Evolutionary conservation across 2,797 vertebrate species (phyloP), one percentile per base, ranked within the genome.

Genomic region (Pachyuromys duprasi): DNA sequence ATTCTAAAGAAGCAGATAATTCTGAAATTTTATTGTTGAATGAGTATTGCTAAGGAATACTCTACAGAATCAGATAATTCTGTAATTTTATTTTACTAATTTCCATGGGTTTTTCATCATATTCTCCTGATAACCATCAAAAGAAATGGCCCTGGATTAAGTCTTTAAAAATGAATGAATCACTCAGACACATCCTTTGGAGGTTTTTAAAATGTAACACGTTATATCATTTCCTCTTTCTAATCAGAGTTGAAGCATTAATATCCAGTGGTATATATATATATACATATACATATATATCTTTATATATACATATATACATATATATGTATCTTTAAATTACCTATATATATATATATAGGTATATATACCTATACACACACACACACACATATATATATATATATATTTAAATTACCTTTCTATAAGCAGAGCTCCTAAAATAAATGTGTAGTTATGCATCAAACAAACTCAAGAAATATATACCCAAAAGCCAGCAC

Each of bases 81-180:
- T 89, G 1, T 92, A 91, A 76, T 94, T 93, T 94, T 81, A 84
- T 89, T 89, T 95, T 95, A 89, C 42, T 89, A 63, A 91, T 96
- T 95, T 92, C 78, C 31, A 18, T 89, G 33, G 53, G 62, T 78
- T 95, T 49, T 94, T 62, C 88, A 80, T 94, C 57, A 90, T 12
- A 79, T 88, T 93, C 72, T 90, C 49, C 92, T 91, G 96, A 90
- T 69, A 92, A 67, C 45, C 17, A 62, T 90, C 39, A 49, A 94
- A 93, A 90, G 72, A 95, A 97, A 93, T 11, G 91, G 78, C 39
- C 26, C 57, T 86, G 67, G 83, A 91, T 97, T 94, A 88, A 82
- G 96, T 79, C 45, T 93, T 95, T 83, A 89, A 84, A 95, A 84
- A 90, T 62, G 57, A 94, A 88, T 96, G n/a, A 96, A 95, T 97